Percentiles rank a stretch among this genome's conserved stretches.
Conservation (phyloP, 2,888 invertebrate species). For the Scaptomyza reducta region DNA sequence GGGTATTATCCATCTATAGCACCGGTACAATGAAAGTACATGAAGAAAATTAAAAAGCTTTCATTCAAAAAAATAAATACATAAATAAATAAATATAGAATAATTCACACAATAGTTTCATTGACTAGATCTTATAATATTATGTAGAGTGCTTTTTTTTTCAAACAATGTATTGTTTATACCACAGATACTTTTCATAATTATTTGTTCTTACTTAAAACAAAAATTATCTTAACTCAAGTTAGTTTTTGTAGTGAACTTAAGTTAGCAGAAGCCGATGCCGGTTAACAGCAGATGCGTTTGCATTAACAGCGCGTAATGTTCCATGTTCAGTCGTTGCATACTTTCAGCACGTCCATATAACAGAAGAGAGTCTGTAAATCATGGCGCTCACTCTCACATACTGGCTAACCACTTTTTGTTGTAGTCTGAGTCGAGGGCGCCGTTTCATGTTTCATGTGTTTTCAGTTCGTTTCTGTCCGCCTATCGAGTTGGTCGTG, state of each 20-base stretch:
- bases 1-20: conserved; percentile 41
- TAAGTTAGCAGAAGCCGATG: conserved; percentile 22
- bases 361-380: conserved; percentile 14
- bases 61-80: too few relatives aligned
- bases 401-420: conserved; percentile 32
- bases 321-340: conserved; percentile 37
- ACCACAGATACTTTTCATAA: too few relatives aligned
- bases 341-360: not conserved
- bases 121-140: too few relatives aligned
- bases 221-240: not conserved
- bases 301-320: conserved; percentile 11
- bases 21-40: conserved; percentile 9
- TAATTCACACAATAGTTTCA: too few relatives aligned
- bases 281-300: conserved; percentile 4
- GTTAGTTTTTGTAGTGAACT: conserved; percentile 13
- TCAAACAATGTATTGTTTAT: too few relatives aligned
- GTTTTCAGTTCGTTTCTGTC: conserved; percentile 57
- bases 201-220: too few relatives aligned
- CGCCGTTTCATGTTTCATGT: conserved; percentile 30
- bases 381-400: conserved; percentile 3
- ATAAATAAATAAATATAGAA: too few relatives aligned
- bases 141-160: too few relatives aligned
- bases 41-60: conserved; percentile 11
- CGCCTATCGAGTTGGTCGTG: conserved; percentile 41
- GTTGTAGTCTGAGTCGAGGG: conserved; percentile 29